Conservation (phyloP, 2,797 vertebrate species). For the Chromobotia macracanthus region DNA sequence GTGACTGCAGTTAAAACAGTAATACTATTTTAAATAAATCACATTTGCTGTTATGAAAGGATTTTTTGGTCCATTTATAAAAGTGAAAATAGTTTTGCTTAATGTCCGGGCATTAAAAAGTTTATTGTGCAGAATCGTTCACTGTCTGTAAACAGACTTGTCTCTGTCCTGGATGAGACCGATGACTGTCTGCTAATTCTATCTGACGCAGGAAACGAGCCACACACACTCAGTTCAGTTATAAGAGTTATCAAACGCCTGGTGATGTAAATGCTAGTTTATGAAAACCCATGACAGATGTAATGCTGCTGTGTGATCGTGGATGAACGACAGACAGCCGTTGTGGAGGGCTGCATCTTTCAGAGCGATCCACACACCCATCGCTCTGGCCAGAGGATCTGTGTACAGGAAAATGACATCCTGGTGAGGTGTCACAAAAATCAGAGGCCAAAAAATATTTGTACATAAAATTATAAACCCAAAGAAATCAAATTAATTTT, state of each 20-base stretch:
- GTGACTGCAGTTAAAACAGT: constrained; percentile 1
- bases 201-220: constrained; percentile 65
- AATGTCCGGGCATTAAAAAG: too few species aligned
- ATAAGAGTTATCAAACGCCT: too few species aligned
- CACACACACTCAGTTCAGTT: too few species aligned
- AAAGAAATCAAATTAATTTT: too few species aligned
- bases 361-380: constrained; percentile 91
- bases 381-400: constrained; percentile 85
- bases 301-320: constrained; percentile 80
- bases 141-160: background rate
- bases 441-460: background rate
- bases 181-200: constrained; percentile 84
- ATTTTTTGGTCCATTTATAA: background rate
- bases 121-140: too few species aligned
- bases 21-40: background rate
- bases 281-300: background rate
- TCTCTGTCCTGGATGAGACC: too few species aligned
- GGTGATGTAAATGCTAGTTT: too few species aligned
- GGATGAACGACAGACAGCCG: constrained; percentile 96
- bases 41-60: background rate
- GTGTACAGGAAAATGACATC: constrained; percentile 94
- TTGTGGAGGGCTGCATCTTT: constrained; percentile 88
- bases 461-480: too few species aligned
- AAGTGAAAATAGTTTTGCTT: too few species aligned
- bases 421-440: constrained; percentile 87